Evolutionary conservation across 2,113 vertebrate genomes (phyloP).

Genomic region (Heterochromis multidens): DNA sequence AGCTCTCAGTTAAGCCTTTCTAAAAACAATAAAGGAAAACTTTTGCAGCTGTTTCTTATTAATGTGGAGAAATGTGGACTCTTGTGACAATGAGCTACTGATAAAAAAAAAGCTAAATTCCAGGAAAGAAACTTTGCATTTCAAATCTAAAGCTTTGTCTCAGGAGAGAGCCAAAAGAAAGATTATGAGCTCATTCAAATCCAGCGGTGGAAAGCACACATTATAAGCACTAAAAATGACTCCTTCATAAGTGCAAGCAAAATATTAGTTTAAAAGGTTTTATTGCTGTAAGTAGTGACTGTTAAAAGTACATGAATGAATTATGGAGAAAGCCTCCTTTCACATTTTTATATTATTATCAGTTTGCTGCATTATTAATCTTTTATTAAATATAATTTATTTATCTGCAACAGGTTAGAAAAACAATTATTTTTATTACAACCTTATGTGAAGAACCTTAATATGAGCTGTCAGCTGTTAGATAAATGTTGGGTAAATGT

Average conservation of each 20-base stretch:
- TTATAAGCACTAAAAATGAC: neutral
- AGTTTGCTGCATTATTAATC: neutral
- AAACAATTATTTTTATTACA: neutral
- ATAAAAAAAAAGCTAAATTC: neutral
- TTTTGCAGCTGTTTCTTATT: neutral
- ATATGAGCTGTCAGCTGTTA: neutral
- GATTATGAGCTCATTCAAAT: neutral
- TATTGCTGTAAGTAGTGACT: neutral
- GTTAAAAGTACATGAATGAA: neutral
- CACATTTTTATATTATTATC: too few relatives aligned
- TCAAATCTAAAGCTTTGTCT: neutral
- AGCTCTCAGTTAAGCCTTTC: neutral
- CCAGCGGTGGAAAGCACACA: neutral
- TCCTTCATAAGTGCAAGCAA: neutral
- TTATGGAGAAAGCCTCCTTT: neutral
- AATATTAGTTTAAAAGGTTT: neutral
- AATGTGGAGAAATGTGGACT: neutral
- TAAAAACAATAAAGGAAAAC: neutral
- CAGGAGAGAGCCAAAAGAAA: neutral
- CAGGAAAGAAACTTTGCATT: neutral
- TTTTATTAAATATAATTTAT: neutral
- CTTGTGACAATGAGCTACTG: neutral
- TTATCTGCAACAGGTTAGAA: neutral
- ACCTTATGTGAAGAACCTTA: neutral
- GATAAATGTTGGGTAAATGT: rapidly evolving